Percentiles rank a stretch among this genome's conserved stretches.
phyloP scores from a whole-genome alignment of 30 jellyfish, hydroid and myxozoan genomes.

The Pseudorhiza aurosa region DNA sequence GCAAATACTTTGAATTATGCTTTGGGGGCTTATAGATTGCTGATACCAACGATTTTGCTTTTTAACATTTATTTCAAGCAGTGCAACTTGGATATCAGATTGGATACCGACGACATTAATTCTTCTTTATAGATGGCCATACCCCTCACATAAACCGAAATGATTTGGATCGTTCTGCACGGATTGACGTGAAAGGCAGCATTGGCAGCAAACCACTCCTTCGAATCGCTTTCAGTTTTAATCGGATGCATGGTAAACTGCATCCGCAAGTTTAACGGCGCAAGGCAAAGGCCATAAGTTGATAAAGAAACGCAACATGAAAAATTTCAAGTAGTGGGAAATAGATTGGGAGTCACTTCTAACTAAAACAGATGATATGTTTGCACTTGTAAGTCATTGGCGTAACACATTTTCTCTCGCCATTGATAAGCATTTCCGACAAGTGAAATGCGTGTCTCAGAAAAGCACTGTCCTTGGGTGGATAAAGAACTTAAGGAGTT shows the following conservation, averaged over 20 bases:
- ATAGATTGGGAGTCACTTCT: neutral
- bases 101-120: too few relatives aligned
- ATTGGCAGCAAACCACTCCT: too few relatives aligned
- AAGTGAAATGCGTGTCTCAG: constrained; percentile 27
- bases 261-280: neutral
- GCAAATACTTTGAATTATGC: too few relatives aligned
- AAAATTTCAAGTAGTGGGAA: neutral
- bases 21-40: too few relatives aligned
- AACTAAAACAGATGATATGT: neutral
- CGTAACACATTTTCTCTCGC: neutral
- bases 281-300: constrained; percentile 8
- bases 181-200: too few relatives aligned
- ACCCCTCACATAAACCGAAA: too few relatives aligned
- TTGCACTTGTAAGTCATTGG: neutral
- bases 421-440: constrained; percentile 20
- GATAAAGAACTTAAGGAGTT: neutral
- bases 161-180: too few relatives aligned
- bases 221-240: too few relatives aligned
- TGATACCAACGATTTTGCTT: too few relatives aligned
- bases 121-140: too few relatives aligned
- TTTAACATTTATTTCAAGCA: too few relatives aligned
- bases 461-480: constrained; percentile 30
- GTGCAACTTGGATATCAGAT: too few relatives aligned
- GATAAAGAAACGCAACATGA: constrained; percentile 8
- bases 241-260: constrained; percentile 1